Percentiles rank a stretch among this genome's conserved stretches.
These are phyloP conservation scores for Brachionus manjavacas DNA, from an alignment of 1,140 invertebrate species.

Conservation along the genomic window DNA sequence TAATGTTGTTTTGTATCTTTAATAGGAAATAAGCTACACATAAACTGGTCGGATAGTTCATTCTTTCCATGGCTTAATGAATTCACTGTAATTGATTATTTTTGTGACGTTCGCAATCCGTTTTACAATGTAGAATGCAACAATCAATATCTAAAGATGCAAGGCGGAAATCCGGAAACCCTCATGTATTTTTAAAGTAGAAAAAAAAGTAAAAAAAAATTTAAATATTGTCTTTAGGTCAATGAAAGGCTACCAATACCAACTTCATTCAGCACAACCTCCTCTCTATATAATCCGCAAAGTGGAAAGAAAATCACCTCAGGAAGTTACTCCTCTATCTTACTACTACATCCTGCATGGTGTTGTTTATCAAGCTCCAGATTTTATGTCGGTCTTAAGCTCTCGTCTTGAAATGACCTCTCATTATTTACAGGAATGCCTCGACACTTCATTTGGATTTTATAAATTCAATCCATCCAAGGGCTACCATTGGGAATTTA, in stretches of 20 bases:
- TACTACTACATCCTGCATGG: constrained; percentile 40
- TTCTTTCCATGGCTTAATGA: constrained; percentile 41
- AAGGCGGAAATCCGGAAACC: constrained; percentile 7
- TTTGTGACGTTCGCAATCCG: constrained; percentile 30
- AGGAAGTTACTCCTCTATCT: constrained; percentile 26
- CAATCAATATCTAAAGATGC: constrained; percentile 34
- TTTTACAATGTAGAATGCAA: constrained; percentile 41
- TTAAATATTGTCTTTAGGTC: not conserved
- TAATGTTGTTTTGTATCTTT: not conserved
- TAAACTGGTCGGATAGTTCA: constrained; percentile 38
- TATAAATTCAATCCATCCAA: constrained; percentile 32
- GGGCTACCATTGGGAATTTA: constrained; percentile 40
- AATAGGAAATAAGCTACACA: constrained; percentile 32
- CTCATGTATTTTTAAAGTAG: not conserved
- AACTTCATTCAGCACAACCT: constrained; percentile 18
- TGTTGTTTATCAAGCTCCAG: constrained; percentile 33
- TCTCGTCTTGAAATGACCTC: constrained; percentile 36
- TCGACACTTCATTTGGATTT: not conserved
- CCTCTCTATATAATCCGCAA: constrained; percentile 27
- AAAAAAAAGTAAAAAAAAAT: not conserved
- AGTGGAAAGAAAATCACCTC: not conserved
- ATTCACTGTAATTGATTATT: constrained; percentile 31
- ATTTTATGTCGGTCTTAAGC: constrained; percentile 32
- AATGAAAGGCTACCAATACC: constrained; percentile 15
- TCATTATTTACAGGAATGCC: constrained; percentile 32